phyloP scores from a whole-genome alignment of 2,888 invertebrate species.

The Chloroclysta siterata region DNA sequence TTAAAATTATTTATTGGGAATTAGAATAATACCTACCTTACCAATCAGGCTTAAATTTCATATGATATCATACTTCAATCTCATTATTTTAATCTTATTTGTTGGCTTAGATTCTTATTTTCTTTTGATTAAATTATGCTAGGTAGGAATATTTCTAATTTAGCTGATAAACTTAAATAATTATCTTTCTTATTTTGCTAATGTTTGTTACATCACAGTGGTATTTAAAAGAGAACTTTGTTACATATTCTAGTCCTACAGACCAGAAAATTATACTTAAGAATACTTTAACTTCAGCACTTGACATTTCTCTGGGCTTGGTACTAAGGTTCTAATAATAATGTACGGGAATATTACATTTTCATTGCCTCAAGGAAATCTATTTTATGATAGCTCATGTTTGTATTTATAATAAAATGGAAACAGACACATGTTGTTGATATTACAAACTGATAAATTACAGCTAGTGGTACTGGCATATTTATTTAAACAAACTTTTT shows the following conservation, averaged over 20 bases:
- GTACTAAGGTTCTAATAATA: constrained; percentile 6
- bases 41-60: not conserved
- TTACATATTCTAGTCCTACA: too few relatives aligned
- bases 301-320: not conserved
- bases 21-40: not conserved
- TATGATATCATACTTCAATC: too few relatives aligned
- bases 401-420: constrained; percentile 22
- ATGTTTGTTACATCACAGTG: too few relatives aligned
- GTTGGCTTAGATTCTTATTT: not conserved
- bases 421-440: constrained; percentile 32
- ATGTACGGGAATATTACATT: constrained; percentile 3
- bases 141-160: not conserved
- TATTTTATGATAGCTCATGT: constrained; percentile 25
- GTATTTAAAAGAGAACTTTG: too few relatives aligned
- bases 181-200: too few relatives aligned
- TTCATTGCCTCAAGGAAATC: constrained; percentile 1
- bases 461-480: constrained; percentile 10
- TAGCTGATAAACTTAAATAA: not conserved
- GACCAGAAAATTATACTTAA: too few relatives aligned
- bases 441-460: constrained; percentile 29
- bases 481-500: constrained; percentile 25
- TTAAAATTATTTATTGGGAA: not conserved
- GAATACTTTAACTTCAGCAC: not conserved
- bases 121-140: not conserved
- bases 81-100: not conserved